Evolutionary conservation across 2,113 vertebrate species (phyloP), one percentile per base, ranked within the genome.

Genomic region (Onychostoma macrolepis): DNA sequence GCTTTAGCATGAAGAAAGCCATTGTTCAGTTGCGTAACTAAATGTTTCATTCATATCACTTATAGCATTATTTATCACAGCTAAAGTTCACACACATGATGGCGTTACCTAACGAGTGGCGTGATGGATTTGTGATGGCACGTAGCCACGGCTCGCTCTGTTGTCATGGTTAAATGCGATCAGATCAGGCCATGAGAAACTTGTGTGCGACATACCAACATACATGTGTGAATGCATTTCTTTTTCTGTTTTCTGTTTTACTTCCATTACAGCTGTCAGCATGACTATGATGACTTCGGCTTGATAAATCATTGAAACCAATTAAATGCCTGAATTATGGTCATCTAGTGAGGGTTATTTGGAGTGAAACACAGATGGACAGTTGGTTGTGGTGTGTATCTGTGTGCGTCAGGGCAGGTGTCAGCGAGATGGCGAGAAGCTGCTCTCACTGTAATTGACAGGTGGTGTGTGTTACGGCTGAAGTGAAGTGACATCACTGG

Each of bases 371-470:
- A 24, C 58, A 38, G 85, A 87, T 75, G 80, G 80, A 87, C 30
- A 69, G 56, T 71, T 61, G 83, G 45, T 67, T 45, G 50, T 75
- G 45, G 87, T 69, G 67, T 83, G 87, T 67, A 76, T 77, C 41
- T 81, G 45, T 87, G 43, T 61, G 28, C 90, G 50, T 88, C 86
- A 80, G 87, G 89, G 88, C 92, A 94, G 93, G 93, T 95, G 93
- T 89, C 90, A 89, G 91, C 45, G 41, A 43, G 82, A 89, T 86
- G 77, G 69, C 48, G 26, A 85, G 90, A 91, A 93, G 90, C 92
- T 94, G 56, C 88, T 83, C 83, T 69, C 74, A 10, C 89, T 89
- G 87, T 94, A 92, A 94, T 86, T 93, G 93, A 91, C 93, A 93
- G 91, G 91, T 92, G 90, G 87, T 69, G 77, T 85, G 77, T 88